Evolutionary conservation across 2,888 invertebrate species (phyloP).

Genomic region (Rhogogaster chlorosoma): DNA sequence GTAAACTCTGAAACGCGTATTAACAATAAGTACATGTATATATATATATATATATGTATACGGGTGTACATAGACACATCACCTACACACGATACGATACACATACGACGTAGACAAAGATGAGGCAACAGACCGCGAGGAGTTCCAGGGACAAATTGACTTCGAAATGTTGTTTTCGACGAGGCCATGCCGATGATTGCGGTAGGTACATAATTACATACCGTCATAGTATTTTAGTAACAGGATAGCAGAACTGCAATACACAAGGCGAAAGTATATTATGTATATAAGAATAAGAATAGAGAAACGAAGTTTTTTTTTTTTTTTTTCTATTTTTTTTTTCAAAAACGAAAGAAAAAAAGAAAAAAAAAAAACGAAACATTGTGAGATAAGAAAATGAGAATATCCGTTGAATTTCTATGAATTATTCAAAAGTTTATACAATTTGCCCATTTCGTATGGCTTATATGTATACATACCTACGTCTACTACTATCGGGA

Average conservation of each 20-base stretch:
- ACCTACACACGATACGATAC: neutral
- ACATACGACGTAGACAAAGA: slow-evolving; percentile 27
- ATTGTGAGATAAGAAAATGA: neutral
- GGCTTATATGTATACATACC: neutral
- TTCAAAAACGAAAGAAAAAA: neutral
- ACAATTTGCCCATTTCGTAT: neutral
- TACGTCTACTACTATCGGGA: neutral
- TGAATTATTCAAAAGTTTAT: neutral
- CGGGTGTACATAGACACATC: neutral
- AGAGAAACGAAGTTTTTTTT: neutral
- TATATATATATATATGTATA: neutral
- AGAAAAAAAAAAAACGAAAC: neutral
- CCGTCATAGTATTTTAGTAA: too few species aligned
- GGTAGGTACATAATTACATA: too few species aligned
- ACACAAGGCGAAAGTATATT: too few species aligned
- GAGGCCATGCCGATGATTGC: neutral
- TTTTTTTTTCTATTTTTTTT: too few species aligned
- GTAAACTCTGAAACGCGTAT: slow-evolving; percentile 33
- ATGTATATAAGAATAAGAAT: too few species aligned
- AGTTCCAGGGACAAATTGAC: slow-evolving; percentile 16
- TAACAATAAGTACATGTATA: neutral
- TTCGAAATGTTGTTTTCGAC: slow-evolving; percentile 15
- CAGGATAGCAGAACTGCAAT: too few species aligned
- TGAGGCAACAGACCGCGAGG: slow-evolving; percentile 20
- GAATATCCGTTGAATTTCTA: neutral